Conservation (phyloP, 2,797 vertebrate species). For the Pseudomugil gertrudae region DNA sequence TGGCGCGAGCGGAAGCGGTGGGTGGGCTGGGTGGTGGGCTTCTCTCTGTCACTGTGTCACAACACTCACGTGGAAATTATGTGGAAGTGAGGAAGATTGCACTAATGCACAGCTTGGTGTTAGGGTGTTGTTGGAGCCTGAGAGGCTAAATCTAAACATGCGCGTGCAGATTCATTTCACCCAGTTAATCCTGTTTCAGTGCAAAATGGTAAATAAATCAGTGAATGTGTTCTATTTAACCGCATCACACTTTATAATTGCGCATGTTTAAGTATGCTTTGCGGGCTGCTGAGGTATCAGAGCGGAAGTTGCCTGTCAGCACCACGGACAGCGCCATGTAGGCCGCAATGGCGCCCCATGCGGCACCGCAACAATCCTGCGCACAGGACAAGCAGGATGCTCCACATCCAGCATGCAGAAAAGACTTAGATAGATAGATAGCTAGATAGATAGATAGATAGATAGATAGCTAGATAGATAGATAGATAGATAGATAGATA, state of each 20-base stretch:
- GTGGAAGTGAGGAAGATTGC: not conserved
- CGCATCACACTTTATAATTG: too few relatives aligned
- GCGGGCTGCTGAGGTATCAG: not conserved
- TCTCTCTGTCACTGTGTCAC: not conserved
- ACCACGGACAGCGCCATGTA: not conserved
- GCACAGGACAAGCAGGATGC: too few relatives aligned
- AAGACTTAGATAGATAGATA: too few relatives aligned
- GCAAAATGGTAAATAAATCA: not conserved
- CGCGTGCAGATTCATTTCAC: not conserved
- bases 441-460: too few relatives aligned
- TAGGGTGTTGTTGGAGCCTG: not conserved
- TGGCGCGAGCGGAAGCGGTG: constrained; percentile 43
- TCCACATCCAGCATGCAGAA: too few relatives aligned
- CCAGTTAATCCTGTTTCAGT: not conserved
- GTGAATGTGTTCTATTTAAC: too few relatives aligned
- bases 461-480: too few relatives aligned
- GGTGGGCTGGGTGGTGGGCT: not conserved
- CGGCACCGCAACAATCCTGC: too few relatives aligned
- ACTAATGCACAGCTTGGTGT: not conserved
- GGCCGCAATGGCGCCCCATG: too few relatives aligned
- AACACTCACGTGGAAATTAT: not conserved
- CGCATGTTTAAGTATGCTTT: too few relatives aligned
- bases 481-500: too few relatives aligned
- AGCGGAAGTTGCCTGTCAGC: not conserved
- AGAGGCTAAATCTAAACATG: not conserved